These are phyloP conservation scores for Drosophila demipolita DNA, from an alignment of 2,888 invertebrate genomes.

Conservation along the genomic window DNA sequence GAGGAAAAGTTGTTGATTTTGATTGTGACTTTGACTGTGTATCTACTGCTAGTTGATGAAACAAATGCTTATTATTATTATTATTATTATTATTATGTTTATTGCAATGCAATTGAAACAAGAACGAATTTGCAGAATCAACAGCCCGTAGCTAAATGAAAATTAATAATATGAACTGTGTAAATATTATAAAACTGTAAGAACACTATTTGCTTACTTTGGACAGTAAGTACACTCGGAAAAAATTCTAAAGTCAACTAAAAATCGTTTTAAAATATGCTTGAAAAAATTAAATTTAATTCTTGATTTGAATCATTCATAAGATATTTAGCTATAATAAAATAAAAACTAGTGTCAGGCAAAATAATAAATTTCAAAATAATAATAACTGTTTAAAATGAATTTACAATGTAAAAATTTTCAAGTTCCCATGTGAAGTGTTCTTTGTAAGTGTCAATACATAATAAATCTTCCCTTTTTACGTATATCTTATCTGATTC, in stretches of 20 bases:
- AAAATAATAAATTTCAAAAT: not conserved
- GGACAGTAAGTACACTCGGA: not conserved
- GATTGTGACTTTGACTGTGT: not conserved
- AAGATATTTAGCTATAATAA: no score
- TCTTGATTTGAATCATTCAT: not conserved
- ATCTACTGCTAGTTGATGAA: conserved; percentile 22
- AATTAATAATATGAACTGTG: conserved; percentile 2
- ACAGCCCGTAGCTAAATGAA: conserved; percentile 3
- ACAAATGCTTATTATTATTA: conserved; percentile 39
- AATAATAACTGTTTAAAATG: not conserved
- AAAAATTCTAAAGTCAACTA: not conserved
- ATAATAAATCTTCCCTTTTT: conserved; percentile 13
- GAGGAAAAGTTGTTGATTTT: conserved; percentile 48
- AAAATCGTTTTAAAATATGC: no score
- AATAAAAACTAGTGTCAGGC: no score
- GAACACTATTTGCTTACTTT: not conserved
- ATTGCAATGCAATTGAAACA: conserved; percentile 36
- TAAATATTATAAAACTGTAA: not conserved
- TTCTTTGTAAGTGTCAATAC: conserved; percentile 29
- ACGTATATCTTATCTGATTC: conserved; percentile 12
- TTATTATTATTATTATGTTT: conserved; percentile 37
- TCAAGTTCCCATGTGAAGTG: not conserved
- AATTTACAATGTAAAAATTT: not conserved
- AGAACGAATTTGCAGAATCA: not conserved
- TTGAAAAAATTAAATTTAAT: no score